A percentile compares a stretch with the other conserved stretches of the same genome.
Evolutionary conservation across 2,888 invertebrate genomes (phyloP).

Genomic region (Criorhina ranunculi): DNA sequence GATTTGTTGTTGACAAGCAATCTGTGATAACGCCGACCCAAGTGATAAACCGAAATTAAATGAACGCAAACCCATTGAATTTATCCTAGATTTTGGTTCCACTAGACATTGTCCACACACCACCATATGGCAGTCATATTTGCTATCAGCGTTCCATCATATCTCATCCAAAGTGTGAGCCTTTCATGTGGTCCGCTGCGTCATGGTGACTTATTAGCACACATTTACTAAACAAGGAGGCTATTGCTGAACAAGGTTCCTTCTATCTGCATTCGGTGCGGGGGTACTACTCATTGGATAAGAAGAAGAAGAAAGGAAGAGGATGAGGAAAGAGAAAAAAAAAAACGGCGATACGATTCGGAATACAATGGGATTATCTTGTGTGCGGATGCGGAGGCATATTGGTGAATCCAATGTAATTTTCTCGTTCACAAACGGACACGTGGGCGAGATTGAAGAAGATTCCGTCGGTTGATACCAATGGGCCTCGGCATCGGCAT

Average conservation of each 20-base stretch:
- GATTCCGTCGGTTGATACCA: conserved; percentile 23
- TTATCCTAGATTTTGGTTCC: conserved; percentile 28
- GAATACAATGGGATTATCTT: conserved; percentile 31
- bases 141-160: conserved; percentile 28
- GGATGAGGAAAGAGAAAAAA: not conserved
- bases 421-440: conserved; percentile 19
- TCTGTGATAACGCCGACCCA: conserved; percentile 42
- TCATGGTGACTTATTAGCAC: conserved; percentile 51
- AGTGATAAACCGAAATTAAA: conserved; percentile 43
- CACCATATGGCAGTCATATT: conserved; percentile 28
- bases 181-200: conserved; percentile 40
- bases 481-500: conserved; percentile 18
- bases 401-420: conserved; percentile 28
- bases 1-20: conserved; percentile 38
- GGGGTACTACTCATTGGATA: not conserved
- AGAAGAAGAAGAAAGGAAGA: not conserved
- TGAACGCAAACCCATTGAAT: conserved; percentile 21
- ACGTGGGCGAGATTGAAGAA: conserved; percentile 47
- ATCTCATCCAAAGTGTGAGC: conserved; percentile 30
- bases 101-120: conserved; percentile 18
- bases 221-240: conserved; percentile 9
- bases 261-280: not conserved
- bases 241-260: conserved; percentile 3
- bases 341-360: conserved; percentile 29
- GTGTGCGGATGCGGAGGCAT: conserved; percentile 4